Evolutionary conservation across 2,888 invertebrate genomes (phyloP), one percentile per base, ranked within the genome.

Genomic region (Caenorhabditis sp.): DNA sequence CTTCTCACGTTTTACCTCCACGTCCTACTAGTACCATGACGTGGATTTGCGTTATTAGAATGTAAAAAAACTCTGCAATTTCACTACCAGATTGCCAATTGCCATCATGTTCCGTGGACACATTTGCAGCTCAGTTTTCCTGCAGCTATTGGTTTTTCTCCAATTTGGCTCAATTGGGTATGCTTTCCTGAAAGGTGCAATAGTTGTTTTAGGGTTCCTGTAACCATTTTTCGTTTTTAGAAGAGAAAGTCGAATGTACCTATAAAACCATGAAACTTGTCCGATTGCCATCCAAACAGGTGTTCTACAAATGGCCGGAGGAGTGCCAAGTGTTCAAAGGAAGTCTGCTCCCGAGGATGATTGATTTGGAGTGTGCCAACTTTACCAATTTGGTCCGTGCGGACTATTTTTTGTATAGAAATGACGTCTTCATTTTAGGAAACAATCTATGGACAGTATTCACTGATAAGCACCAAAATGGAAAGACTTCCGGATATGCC

Each of bases 241-340:
- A 18, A 35, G 28, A 26, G 28, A 18, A n/a, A 11, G 28, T 26
- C 8, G 2, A 40, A 11, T 37, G 51, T 13, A 20, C 15, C 44
- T 24, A 8, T n/a, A 53, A 55, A 55, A 37, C 40, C 15, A 6
- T 58, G 58, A 60, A 28, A 50, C 60, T 50, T 40, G 58, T 40
- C 13, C 40, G 40, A 13, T 13, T 40, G 6, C 40, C n/a, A 18
- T 18, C 3, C 18, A 55, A 56, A 32, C 18, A 13, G 32, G n/a
- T 9, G 13, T n/a, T 28, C 11, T 40, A 37, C 62, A 18, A 40
- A 26, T 76, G 76, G 76, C 67, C 60, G 0, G 32, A 22, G 2
- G 24, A 28, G 22, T 76, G 76, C 50, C 26, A 53, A 40, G 53
- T 67, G 15, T 76, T 76, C 61, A 9, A 35, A 15, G 76, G 76